Conservation (phyloP, 37 sponge, comb jelly and placozoan genomes). For the Bolinopsis microptera region DNA sequence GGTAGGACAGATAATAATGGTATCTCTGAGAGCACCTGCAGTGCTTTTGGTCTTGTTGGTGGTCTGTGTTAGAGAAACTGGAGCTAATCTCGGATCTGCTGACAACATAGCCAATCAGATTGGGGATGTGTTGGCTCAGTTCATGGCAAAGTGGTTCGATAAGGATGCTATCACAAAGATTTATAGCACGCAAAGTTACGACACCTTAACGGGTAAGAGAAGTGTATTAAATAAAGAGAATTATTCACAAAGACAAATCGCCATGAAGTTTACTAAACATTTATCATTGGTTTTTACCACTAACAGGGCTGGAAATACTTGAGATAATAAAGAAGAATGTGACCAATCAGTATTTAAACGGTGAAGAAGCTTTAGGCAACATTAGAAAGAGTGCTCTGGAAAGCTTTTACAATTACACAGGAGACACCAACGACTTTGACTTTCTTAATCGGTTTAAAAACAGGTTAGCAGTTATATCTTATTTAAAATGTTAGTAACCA, state of each 20-base stretch:
- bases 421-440: conserved; percentile 35
- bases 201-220: neutral
- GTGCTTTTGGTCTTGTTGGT: no score
- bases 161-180: neutral
- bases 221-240: no score
- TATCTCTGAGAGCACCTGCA: no score
- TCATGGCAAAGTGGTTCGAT: conserved; percentile 7
- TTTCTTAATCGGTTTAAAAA: conserved; percentile 32
- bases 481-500: no score
- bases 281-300: neutral
- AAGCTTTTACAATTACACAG: conserved; percentile 15
- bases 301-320: conserved; percentile 25
- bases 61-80: neutral
- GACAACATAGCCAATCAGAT: neutral
- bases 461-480: conserved; percentile 39
- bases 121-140: neutral
- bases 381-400: conserved; percentile 37
- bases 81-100: neutral
- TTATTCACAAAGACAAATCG: no score
- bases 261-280: no score
- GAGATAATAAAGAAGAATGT: conserved; percentile 36
- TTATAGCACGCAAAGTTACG: neutral
- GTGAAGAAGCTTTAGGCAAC: neutral
- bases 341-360: neutral
- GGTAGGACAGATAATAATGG: no score